Base-by-base conservation (phyloP, 2,888 invertebrate species). In the Nematopogon swammerdamellus region DNA sequence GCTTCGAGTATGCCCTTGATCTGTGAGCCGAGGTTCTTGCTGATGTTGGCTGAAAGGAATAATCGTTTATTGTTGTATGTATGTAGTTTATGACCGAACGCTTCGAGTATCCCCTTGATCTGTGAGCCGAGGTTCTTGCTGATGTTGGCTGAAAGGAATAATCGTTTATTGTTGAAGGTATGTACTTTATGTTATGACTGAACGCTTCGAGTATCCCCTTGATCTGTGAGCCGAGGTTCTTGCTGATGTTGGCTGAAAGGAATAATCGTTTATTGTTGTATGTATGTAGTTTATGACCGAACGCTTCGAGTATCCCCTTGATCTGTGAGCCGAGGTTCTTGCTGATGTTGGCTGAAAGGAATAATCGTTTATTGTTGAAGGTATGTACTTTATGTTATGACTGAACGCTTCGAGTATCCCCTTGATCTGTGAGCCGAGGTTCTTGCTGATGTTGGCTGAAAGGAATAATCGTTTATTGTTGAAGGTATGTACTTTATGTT, bases 391-490 rank as follows among this genome's bases (percentile, higher is more conserved):
- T n/a, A n/a, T n/a, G n/a, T n/a, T n/a, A n/a, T n/a, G n/a, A 29
- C 86, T 85, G 60, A 86, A 86, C 54, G 82, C 83, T 60, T 87
- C 86, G 85, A 85, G 87, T 54, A 89, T 72, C 56, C 87, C 86
- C 59, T 85, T 84, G 62, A 87, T 85, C 61, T 87, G 84, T 48
- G 84, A 80, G 48, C 87, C 88, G 59, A 89, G 85, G 65, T 88
- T 88, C 61, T 85, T 82, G 59, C 85, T 88, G 56, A 88, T 76
- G 65, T 90, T 90, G 63, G 88, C 89, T 89, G 69, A 29, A 72
- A 64, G 55, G 59, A 44, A 45, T 48, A 45, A 50, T 53, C 25
- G 8, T 25, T 6, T 6, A 25, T 25, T 25, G 4, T 8, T 25
- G 8, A 25, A n/a, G 11, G 17, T 25, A 25, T 6, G 25, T n/a